Percentiles rank a stretch among this genome's conserved stretches.
Conservation (phyloP, 1,140 invertebrate genomes). For the Liolophura sinensis region DNA sequence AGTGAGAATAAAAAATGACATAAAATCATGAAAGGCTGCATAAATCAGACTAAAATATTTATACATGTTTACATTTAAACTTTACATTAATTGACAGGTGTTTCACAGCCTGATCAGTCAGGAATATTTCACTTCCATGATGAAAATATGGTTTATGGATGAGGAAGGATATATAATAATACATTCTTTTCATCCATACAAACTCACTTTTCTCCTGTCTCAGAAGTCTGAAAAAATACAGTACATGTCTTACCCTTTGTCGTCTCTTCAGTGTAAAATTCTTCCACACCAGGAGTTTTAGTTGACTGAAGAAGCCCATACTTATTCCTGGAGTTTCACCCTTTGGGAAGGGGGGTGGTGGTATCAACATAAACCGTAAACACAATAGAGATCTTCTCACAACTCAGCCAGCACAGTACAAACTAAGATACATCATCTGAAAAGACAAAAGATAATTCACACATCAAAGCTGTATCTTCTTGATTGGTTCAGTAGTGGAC, state of each 20-base stretch:
- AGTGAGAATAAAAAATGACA: too few relatives aligned
- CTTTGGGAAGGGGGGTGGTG: too few relatives aligned
- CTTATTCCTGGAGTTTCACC: background rate
- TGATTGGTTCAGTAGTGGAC: too few relatives aligned
- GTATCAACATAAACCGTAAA: too few relatives aligned
- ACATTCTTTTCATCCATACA: background rate
- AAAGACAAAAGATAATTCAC: too few relatives aligned
- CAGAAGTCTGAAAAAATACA: background rate
- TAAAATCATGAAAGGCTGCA: too few relatives aligned
- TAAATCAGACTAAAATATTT: too few relatives aligned
- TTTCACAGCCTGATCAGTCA: background rate
- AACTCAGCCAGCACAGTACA: too few relatives aligned
- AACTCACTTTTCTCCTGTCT: background rate
- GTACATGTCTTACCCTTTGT: conserved; percentile 63
- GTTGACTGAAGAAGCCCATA: conserved; percentile 48
- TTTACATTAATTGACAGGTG: background rate
- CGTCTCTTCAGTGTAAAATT: conserved; percentile 78
- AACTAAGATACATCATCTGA: too few relatives aligned
- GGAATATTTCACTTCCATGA: background rate
- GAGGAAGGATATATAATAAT: background rate
- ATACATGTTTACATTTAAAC: too few relatives aligned
- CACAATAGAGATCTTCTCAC: too few relatives aligned
- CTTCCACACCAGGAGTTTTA: conserved; percentile 79
- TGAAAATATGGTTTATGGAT: background rate
- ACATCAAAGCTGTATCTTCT: too few relatives aligned